Evolutionary conservation across 2,113 vertebrate genomes (phyloP), one percentile per base, ranked within the genome.

Genomic region (Coptodon rendalli): DNA sequence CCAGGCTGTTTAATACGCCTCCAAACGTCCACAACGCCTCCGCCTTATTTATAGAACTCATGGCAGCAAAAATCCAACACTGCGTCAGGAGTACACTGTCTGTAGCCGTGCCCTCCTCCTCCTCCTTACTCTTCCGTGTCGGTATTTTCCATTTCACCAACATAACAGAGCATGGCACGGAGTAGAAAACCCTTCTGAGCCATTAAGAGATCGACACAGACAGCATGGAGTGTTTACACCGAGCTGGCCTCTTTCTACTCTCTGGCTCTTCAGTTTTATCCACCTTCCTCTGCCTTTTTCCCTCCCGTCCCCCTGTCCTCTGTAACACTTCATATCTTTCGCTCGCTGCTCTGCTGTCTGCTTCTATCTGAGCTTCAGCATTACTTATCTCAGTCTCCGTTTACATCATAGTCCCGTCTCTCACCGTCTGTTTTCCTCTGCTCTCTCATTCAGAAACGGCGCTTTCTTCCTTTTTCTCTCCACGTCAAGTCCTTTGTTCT

Each of bases 141-240:
- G 8, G 38, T 36, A 2, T 56, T 88, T 88, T 86, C 82, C 86
- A 84, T 88, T 71, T 66, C 79, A 12, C 4, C 81, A 27, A 81
- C 85, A 87, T 63, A 71, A 79, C 79, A 1, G 82, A 89, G 86
- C 40, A 13, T 63, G 90, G 71, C 79, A 9, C 13, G 50, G 24
- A 71, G 90, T 48, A 89, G 86, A 81, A 83, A 87, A 56, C 85
- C 78, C 85, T 87, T 80, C 87, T 10, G 86, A 92, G 29, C 89
- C 88, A 91, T 89, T 84, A 93, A 10, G 87, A 88, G 84, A 53
- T 2, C 53, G 71, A 84, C 56, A 31, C 52, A 71, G 82, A 86
- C 78, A 24, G 79, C 57, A 61, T 53, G 81, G 54, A 87, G 87
- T 82, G 87, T 89, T 93, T 87, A 84, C 87, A 82, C 80, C 7